Conservation (phyloP, 2,113 vertebrate genomes). For the Takifugu bimaculatus region DNA sequence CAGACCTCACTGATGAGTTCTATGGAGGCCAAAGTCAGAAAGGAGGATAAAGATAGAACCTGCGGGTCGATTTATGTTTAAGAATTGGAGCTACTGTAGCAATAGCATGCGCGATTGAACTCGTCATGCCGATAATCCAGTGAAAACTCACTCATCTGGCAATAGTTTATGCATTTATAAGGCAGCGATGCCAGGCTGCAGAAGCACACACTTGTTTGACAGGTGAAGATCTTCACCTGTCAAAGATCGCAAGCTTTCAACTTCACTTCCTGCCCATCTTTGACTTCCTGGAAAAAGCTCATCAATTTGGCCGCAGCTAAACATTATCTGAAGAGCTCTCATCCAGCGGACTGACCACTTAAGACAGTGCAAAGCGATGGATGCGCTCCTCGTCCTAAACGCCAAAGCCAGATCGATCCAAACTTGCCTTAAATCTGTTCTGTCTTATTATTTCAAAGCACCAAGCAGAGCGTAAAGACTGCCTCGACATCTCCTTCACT, state of each 20-base stretch:
- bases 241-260: not conserved
- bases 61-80: too few relatives aligned
- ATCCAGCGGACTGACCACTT: not conserved
- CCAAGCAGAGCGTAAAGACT: not conserved
- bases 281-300: not conserved
- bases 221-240: not conserved
- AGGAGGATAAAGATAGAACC: too few relatives aligned
- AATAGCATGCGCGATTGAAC: too few relatives aligned
- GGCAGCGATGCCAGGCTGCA: too few relatives aligned
- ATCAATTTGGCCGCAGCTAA: conserved; percentile 1
- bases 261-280: not conserved
- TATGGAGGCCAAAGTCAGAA: too few relatives aligned
- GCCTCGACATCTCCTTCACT: conserved; percentile 2
- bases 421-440: not conserved
- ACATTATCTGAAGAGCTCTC: not conserved
- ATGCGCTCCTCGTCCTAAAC: conserved; percentile 7
- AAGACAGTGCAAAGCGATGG: not conserved
- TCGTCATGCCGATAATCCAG: too few relatives aligned
- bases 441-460: conserved; percentile 3
- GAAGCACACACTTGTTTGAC: not conserved
- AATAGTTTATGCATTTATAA: not conserved
- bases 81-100: too few relatives aligned
- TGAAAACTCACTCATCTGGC: not conserved
- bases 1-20: too few relatives aligned
- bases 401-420: not conserved